These are phyloP conservation scores for Drosophila nr. medialis DNA, from an alignment of 2,888 invertebrate species.

Conservation along the genomic window DNA sequence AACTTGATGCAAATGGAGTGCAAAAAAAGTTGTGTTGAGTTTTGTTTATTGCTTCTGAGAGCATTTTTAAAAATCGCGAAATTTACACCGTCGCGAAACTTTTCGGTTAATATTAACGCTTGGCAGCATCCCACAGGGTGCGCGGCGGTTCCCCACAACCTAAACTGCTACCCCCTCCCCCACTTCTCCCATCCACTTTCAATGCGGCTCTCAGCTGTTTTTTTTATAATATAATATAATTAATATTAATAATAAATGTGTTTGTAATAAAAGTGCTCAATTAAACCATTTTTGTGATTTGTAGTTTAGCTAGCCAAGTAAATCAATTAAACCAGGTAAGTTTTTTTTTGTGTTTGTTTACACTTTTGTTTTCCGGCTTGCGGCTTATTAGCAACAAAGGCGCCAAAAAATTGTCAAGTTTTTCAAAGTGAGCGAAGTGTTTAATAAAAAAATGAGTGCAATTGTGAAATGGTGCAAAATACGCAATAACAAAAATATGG, in stretches of 20 bases:
- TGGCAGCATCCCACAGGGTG: slow-evolving; percentile 47
- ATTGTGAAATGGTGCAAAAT: not conserved
- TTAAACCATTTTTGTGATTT: slow-evolving; percentile 4
- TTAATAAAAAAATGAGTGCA: slow-evolving; percentile 18
- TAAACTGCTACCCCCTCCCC: not conserved
- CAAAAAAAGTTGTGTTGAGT: slow-evolving; percentile 22
- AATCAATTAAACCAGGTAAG: slow-evolving; percentile 40
- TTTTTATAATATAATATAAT: slow-evolving; percentile 8
- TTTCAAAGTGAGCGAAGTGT: slow-evolving; percentile 19
- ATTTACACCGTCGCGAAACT: not conserved
- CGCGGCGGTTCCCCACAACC: slow-evolving; percentile 22
- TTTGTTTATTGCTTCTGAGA: slow-evolving; percentile 25
- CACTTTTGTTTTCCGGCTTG: slow-evolving; percentile 7
- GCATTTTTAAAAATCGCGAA: not conserved
- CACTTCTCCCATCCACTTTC: slow-evolving; percentile 1
- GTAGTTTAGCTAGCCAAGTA: slow-evolving; percentile 14
- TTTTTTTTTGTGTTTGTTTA: slow-evolving; percentile 7
- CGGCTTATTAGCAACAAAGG: slow-evolving; percentile 42
- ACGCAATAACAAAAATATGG: slow-evolving; percentile 42
- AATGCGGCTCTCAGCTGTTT: slow-evolving; percentile 51
- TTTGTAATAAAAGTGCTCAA: slow-evolving; percentile 25
- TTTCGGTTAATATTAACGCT: not conserved
- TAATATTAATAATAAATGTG: slow-evolving; percentile 19
- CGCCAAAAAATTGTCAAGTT: slow-evolving; percentile 53
- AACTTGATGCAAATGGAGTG: slow-evolving; percentile 30